Evolutionary conservation across 2,797 vertebrate species (phyloP).

Genomic region (Gila robusta): DNA sequence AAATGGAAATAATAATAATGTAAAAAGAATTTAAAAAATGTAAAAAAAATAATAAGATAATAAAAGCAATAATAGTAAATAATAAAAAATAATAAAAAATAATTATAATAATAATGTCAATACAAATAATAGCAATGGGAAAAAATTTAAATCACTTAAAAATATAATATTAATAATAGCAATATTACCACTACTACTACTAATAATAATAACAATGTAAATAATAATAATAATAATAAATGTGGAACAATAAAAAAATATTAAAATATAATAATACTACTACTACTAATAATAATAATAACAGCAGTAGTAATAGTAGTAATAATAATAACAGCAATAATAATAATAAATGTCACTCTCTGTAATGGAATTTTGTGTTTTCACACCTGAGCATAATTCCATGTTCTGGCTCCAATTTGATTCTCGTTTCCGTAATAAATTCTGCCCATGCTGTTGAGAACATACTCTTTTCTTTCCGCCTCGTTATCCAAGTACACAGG

Average conservation of each 20-base stretch:
- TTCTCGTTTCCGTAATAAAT: constrained; percentile 87
- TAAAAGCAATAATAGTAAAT: not conserved
- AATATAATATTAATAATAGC: not conserved
- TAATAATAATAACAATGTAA: not conserved
- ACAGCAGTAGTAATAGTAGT: no score
- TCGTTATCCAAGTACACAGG: constrained; percentile 83
- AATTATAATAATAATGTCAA: not conserved
- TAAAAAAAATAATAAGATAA: not conserved
- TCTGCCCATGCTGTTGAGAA: constrained; percentile 85
- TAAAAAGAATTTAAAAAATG: no score
- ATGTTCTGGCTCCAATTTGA: constrained; percentile 85
- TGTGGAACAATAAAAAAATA: no score
- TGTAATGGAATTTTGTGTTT: not conserved
- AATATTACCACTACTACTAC: not conserved
- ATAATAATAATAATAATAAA: not conserved
- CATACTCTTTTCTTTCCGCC: constrained; percentile 83
- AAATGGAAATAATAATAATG: no score
- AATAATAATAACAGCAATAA: no score
- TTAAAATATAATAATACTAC: no score
- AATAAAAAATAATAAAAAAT: not conserved
- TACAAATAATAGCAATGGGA: no score
- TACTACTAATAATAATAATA: not conserved
- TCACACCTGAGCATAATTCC: constrained; percentile 90
- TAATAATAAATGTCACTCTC: not conserved
- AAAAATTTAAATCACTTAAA: not conserved